Percentiles rank a stretch among this genome's conserved stretches.
phyloP scores from a whole-genome alignment of 2,888 invertebrate species.

The Venustoraphidia nigricollis region DNA sequence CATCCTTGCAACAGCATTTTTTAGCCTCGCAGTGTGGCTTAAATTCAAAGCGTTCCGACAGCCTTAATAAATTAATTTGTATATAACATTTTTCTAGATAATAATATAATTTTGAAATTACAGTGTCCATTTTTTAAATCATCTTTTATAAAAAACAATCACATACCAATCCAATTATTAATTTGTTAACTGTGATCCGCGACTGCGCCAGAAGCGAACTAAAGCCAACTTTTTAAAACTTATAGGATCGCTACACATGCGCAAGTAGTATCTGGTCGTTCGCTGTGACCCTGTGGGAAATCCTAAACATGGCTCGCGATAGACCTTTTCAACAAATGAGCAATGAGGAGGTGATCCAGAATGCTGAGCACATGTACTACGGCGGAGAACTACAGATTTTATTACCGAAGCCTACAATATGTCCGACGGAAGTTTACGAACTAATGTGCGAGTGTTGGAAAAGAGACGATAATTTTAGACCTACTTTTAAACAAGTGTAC shows the following conservation, averaged over 20 bases:
- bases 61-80: too few species aligned
- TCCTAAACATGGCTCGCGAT: conserved; percentile 40
- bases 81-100: too few species aligned
- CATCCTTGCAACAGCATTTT: too few species aligned
- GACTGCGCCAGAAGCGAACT: too few species aligned
- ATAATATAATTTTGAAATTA: too few species aligned
- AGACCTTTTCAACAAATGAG: conserved; percentile 41
- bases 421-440: conserved; percentile 59
- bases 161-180: too few species aligned
- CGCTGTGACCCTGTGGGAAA: conserved; percentile 49
- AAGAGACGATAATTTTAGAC: conserved; percentile 39
- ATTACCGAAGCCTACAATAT: conserved; percentile 55
- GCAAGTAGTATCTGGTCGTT: conserved; percentile 46
- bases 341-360: conserved; percentile 45
- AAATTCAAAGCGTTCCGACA: too few species aligned
- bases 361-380: conserved; percentile 49
- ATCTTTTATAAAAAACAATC: too few species aligned
- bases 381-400: conserved; percentile 42
- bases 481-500: conserved; percentile 51
- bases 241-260: conserved; percentile 46
- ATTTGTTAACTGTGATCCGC: too few species aligned
- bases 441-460: conserved; percentile 58
- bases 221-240: conserved; percentile 4
- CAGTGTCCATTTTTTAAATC: too few species aligned
- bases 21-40: too few species aligned